Conservation (phyloP, 2,888 invertebrate species). For the Ophraella communa region DNA sequence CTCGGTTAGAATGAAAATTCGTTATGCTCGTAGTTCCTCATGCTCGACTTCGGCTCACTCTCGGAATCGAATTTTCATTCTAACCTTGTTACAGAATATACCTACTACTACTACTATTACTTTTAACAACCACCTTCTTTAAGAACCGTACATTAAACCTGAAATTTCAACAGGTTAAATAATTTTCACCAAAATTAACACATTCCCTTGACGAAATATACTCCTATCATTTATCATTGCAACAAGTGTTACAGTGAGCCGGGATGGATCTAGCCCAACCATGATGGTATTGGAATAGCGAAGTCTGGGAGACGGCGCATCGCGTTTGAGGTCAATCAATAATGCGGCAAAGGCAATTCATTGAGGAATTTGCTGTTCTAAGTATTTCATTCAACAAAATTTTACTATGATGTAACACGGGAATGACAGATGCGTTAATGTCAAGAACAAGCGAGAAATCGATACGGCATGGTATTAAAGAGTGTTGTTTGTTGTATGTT, state of each 20-base stretch:
- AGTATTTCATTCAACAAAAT: slow-evolving; percentile 9
- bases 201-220: not conserved
- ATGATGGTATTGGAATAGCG: not conserved
- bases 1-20: too few species aligned
- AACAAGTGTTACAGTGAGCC: slow-evolving; percentile 1
- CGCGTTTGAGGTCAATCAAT: not conserved
- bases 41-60: too few species aligned
- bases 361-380: not conserved
- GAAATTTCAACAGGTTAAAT: too few species aligned
- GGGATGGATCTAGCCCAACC: not conserved
- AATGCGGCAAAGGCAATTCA: slow-evolving; percentile 1
- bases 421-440: not conserved
- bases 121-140: too few species aligned
- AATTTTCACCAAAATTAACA: too few species aligned
- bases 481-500: not conserved
- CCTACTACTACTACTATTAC: too few species aligned
- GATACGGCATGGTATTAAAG: not conserved
- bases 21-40: too few species aligned
- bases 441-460: not conserved
- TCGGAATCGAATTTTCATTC: too few species aligned
- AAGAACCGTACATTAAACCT: too few species aligned
- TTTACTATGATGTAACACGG: slow-evolving; percentile 1
- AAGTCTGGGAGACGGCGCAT: not conserved
- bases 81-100: too few species aligned
- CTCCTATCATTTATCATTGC: not conserved